Conservation (phyloP, 2,113 vertebrate genomes). For the Oreotragus oreotragus region DNA sequence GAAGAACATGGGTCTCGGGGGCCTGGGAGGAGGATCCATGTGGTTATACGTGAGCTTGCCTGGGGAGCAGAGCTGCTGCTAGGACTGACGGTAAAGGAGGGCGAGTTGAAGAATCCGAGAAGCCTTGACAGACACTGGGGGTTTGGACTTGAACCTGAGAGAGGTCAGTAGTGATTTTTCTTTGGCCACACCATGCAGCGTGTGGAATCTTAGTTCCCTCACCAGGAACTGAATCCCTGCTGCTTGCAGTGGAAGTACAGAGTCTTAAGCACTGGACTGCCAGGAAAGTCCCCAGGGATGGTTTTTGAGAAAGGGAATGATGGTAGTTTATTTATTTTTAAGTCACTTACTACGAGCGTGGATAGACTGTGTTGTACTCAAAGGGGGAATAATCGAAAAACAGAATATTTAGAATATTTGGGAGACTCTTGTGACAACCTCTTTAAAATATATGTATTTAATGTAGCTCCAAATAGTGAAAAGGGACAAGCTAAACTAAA, state of each 20-base stretch:
- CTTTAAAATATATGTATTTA: not conserved
- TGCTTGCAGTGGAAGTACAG: not conserved
- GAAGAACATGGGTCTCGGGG: not conserved
- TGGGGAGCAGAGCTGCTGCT: not conserved
- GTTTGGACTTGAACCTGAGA: not conserved
- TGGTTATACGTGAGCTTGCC: accelerated
- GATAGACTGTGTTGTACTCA: not conserved
- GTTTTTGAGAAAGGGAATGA: not conserved
- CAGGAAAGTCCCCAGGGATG: no score
- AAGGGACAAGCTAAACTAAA: not conserved
- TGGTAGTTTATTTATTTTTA: not conserved
- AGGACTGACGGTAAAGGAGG: accelerated
- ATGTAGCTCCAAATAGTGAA: not conserved
- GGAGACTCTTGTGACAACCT: not conserved
- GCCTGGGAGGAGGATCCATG: not conserved
- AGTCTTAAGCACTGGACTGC: not conserved
- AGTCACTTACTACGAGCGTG: not conserved
- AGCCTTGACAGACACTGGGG: no score
- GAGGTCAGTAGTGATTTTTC: not conserved
- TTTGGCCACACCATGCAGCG: not conserved
- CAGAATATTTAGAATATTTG: not conserved
- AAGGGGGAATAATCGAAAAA: not conserved
- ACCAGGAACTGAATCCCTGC: not conserved
- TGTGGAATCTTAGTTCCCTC: not conserved
- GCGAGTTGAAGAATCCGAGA: accelerated